Evolutionary conservation across 2,797 vertebrate genomes (phyloP), one percentile per base, ranked within the genome.

Genomic region (Gorsachius magnificus): DNA sequence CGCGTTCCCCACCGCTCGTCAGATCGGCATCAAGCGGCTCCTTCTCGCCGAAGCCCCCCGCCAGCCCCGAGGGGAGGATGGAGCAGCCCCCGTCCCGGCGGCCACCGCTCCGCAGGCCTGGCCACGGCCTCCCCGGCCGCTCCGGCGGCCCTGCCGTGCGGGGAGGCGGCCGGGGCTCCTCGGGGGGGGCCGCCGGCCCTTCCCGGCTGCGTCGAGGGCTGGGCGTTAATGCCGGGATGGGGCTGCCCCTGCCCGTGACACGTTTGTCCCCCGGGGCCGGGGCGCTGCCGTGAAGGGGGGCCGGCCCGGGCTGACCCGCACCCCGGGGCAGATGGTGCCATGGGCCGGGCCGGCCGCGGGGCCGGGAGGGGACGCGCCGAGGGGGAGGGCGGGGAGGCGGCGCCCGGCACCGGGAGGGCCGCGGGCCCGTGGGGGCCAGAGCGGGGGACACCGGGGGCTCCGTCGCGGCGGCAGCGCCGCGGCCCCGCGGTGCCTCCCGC

Each of bases 371-470:
- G 38, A 41, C 38, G 38, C 22, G 28, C 22, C 28, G 43, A 76
- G 5, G 8, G 6, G 20, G 3, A 41, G 19, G 14, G 13, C 5
- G 14, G 4, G 3, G 4, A 26, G 16, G 22, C 18, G 9, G 29
- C 10, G 10, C 24, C 17, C 6, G 22, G 13, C 25, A 22, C 19
- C 14, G 6, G 31, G 20, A 65, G 22, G 25, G 20, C 13, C 7
- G n/a, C 38, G 38, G 38, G 38, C 38, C 38, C 38, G 38, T 41
- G 38, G 38, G 14, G 13, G 18, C 8, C 24, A 45, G 6, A 16
- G 10, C 9, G 3, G 19, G 0, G 25, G 4, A 8, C 28, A 25
- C 13, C 5, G 17, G 12, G 17, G 4, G 22, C 10, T 7, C 13
- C 2, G 14, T 11, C 22, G 16, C 33, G 33, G 16, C 13, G 19